These are phyloP conservation scores for Adelognathus sp. DNA, from an alignment of 2,888 invertebrate species.

Conservation along the genomic window DNA sequence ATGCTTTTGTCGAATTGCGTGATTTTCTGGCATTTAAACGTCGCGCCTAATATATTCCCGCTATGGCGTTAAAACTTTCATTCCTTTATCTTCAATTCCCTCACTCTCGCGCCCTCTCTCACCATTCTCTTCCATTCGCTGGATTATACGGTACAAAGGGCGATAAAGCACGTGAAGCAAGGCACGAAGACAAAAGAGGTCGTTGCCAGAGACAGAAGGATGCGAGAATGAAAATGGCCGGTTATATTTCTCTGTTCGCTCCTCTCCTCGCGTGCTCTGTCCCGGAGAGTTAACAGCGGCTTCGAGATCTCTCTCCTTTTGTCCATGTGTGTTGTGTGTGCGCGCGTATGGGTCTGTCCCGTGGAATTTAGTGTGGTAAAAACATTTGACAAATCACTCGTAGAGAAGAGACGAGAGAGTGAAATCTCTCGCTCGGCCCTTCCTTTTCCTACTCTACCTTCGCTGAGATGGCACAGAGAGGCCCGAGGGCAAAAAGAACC, in stretches of 20 bases:
- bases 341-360: slow-evolving; percentile 5
- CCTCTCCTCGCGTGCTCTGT: too few relatives aligned
- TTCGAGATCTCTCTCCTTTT: neutral
- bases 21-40: slow-evolving; percentile 23
- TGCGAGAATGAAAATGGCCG: slow-evolving; percentile 51
- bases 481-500: neutral
- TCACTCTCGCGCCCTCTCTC: neutral
- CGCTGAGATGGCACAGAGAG: neutral
- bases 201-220: slow-evolving; percentile 46
- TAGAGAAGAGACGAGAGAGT: slow-evolving; percentile 20
- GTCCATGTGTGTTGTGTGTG: neutral
- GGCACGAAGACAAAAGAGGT: slow-evolving; percentile 41
- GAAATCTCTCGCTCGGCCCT: slow-evolving; percentile 25
- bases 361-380: slow-evolving; percentile 48
- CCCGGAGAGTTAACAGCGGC: slow-evolving; percentile 28
- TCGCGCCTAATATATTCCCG: slow-evolving; percentile 15
- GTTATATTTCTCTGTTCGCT: slow-evolving; percentile 15
- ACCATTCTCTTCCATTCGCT: slow-evolving; percentile 6
- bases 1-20: slow-evolving; percentile 4
- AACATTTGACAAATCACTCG: slow-evolving; percentile 61
- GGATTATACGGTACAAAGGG: slow-evolving; percentile 45
- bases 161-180: slow-evolving; percentile 35
- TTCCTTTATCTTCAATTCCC: too few relatives aligned
- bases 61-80: slow-evolving; percentile 17
- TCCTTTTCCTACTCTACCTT: neutral